These are phyloP conservation scores for Agrotis segetum DNA, from an alignment of 2,888 invertebrate species.

Conservation along the genomic window DNA sequence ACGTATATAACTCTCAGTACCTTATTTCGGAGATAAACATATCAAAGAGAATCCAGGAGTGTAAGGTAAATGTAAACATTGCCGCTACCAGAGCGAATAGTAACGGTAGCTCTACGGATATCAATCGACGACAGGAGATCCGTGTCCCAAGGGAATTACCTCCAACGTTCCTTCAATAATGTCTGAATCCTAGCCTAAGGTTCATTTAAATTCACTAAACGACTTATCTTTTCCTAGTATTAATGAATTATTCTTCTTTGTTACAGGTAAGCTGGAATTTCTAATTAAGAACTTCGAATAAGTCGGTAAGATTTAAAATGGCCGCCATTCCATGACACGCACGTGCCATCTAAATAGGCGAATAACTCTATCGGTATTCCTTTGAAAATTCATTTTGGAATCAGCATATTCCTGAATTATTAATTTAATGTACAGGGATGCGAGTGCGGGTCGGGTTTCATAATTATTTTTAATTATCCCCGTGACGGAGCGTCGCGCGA, in stretches of 20 bases:
- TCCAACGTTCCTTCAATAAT: slow-evolving; percentile 40
- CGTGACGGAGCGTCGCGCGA: slow-evolving; percentile 61
- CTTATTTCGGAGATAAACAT: slow-evolving; percentile 33
- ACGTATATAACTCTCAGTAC: background rate
- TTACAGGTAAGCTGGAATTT: slow-evolving; percentile 69
- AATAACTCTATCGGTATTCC: slow-evolving; percentile 55
- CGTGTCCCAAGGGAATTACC: slow-evolving; percentile 50
- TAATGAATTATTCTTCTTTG: slow-evolving; percentile 57
- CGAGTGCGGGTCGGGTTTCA: slow-evolving; percentile 69
- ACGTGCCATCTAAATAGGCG: slow-evolving; percentile 31
- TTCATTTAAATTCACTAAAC: slow-evolving; percentile 34
- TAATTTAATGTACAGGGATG: slow-evolving; percentile 71
- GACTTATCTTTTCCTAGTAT: slow-evolving; percentile 1
- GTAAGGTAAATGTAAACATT: slow-evolving; percentile 42
- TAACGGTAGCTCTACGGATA: slow-evolving; percentile 44
- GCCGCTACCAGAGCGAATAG: slow-evolving; percentile 29
- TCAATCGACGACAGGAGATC: slow-evolving; percentile 53
- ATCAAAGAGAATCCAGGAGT: slow-evolving; percentile 44
- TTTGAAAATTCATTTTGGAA: slow-evolving; percentile 52
- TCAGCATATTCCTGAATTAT: slow-evolving; percentile 68
- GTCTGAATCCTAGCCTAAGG: slow-evolving; percentile 15
- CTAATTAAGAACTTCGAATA: slow-evolving; percentile 21
- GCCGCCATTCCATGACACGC: slow-evolving; percentile 1
- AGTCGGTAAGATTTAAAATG: slow-evolving; percentile 46
- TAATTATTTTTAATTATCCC: slow-evolving; percentile 86